A percentile compares a stretch with the other conserved stretches of the same genome.
phyloP scores from a whole-genome alignment of 2,888 invertebrate species.

The Pomacea canaliculata region DNA sequence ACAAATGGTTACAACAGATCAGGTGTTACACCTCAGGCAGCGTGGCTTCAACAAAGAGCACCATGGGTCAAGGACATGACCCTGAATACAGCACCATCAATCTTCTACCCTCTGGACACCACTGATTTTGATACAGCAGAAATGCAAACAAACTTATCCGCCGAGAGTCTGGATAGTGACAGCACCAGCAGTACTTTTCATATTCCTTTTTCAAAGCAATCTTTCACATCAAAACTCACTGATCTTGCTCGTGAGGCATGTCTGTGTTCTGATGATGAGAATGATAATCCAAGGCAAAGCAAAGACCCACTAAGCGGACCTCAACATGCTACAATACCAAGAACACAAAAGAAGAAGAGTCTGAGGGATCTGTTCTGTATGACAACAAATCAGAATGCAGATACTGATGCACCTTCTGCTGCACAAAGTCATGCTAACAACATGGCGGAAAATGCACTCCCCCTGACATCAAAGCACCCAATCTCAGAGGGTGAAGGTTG shows the following conservation, averaged over 20 bases:
- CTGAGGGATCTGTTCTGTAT: too few relatives aligned
- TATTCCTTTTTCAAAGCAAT: neutral
- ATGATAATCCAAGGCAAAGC: too few relatives aligned
- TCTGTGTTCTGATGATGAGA: constrained; percentile 7
- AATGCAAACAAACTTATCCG: constrained; percentile 20
- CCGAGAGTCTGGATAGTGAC: neutral
- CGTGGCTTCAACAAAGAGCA: constrained; percentile 11
- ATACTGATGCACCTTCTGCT: too few relatives aligned
- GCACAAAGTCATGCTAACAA: too few relatives aligned
- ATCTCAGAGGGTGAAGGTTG: too few relatives aligned
- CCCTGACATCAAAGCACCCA: too few relatives aligned
- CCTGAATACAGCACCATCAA: neutral
- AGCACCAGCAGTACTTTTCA: neutral
- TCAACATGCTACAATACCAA: too few relatives aligned
- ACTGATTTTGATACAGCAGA: constrained; percentile 12
- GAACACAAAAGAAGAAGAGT: too few relatives aligned
- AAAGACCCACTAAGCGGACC: too few relatives aligned
- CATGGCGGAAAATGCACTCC: too few relatives aligned
- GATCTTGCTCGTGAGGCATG: constrained; percentile 13
- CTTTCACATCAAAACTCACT: constrained; percentile 4
- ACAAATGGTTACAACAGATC: neutral
- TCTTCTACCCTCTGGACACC: constrained; percentile 3
- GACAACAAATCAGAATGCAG: too few relatives aligned
- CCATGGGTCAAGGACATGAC: constrained; percentile 9
- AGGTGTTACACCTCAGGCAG: neutral